Evolutionary conservation across 2,797 vertebrate species (phyloP).

Genomic region (Schizothorax lantsangensis): DNA sequence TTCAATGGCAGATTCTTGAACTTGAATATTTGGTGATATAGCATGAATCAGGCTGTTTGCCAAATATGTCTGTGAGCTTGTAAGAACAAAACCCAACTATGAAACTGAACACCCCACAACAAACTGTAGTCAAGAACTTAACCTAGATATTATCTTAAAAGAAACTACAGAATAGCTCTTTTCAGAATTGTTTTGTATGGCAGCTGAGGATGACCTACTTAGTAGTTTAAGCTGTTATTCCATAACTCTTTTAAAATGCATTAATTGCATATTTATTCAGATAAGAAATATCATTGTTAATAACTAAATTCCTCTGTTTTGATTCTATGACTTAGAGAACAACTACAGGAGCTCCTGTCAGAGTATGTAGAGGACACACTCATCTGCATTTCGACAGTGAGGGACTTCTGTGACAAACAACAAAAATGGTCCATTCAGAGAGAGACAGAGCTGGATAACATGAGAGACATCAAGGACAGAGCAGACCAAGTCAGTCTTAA

Average conservation of each 20-base stretch:
- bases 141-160: not conserved
- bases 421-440: conserved; percentile 67
- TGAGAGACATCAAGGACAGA: conserved; percentile 71
- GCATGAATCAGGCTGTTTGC: not conserved
- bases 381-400: conserved; percentile 60
- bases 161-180: not conserved
- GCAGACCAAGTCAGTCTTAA: conserved; percentile 55
- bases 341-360: conserved; percentile 59
- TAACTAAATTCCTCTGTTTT: not conserved
- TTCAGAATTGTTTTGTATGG: not conserved
- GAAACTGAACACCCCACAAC: not conserved
- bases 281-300: not conserved
- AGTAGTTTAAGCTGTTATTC: not conserved
- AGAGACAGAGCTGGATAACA: conserved; percentile 62
- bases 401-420: conserved; percentile 62
- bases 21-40: not conserved
- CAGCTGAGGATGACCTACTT: not conserved
- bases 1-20: not conserved
- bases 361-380: conserved; percentile 70
- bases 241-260: not conserved
- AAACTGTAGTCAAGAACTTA: not conserved
- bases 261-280: not conserved
- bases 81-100: not conserved
- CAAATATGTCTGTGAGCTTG: not conserved
- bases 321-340: conserved; percentile 61